Conservation (phyloP, 1,140 invertebrate species). For the Pseudomyrmex flavicornis region DNA sequence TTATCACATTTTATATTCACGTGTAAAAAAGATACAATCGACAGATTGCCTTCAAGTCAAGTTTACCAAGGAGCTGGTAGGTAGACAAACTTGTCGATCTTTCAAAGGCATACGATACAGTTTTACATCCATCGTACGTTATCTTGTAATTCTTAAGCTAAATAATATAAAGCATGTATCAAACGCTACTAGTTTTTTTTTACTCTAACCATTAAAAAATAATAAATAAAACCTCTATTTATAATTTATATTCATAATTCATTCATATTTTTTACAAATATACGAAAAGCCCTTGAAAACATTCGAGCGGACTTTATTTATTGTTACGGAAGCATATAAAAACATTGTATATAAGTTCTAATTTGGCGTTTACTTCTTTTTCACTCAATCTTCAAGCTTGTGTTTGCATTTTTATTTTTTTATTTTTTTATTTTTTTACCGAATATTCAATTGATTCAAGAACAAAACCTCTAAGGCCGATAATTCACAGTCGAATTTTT, state of each 20-base stretch:
- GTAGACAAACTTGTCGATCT: background rate
- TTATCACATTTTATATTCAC: conserved; percentile 66
- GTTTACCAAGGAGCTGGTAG: conserved; percentile 45
- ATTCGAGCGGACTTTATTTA: conserved; percentile 33
- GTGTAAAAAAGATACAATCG: conserved; percentile 47
- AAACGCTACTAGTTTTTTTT: conserved; percentile 37
- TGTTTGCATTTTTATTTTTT: too few relatives aligned
- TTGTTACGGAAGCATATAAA: conserved; percentile 10
- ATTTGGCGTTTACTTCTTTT: background rate
- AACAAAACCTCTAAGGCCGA: background rate
- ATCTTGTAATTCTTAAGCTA: background rate
- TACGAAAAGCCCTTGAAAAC: conserved; percentile 23
- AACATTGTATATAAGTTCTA: conserved; percentile 15
- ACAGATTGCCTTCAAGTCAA: background rate
- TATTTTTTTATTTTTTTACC: too few relatives aligned
- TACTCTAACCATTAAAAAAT: conserved; percentile 46
- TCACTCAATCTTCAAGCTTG: background rate
- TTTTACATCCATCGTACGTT: background rate
- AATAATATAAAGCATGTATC: conserved; percentile 35
- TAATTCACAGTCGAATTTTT: too few relatives aligned
- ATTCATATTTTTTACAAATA: conserved; percentile 41
- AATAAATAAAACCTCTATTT: conserved; percentile 59
- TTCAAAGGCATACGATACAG: background rate
- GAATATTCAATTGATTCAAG: background rate
- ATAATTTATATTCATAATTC: conserved; percentile 32